phyloP scores from a whole-genome alignment of 2,888 invertebrate genomes.

The Lampropteryx suffumata region DNA sequence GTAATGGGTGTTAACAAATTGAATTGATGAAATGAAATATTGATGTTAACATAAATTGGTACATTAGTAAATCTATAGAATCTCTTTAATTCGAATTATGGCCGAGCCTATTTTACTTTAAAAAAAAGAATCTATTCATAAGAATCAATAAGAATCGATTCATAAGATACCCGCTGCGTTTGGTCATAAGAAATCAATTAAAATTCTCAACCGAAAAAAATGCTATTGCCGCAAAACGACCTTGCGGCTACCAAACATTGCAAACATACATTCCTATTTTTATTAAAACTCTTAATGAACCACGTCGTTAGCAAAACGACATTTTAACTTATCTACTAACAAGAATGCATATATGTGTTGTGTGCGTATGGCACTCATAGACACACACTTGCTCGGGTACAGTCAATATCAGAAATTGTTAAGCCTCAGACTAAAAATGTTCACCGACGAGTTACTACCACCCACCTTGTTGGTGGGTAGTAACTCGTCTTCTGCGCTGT shows the following conservation, averaged over 20 bases:
- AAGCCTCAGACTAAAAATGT: no score
- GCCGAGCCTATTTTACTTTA: no score
- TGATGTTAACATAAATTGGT: no score
- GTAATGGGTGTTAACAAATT: no score
- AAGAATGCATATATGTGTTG: background rate
- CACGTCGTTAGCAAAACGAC: slow-evolving; percentile 35
- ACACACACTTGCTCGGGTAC: background rate
- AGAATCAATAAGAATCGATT: no score
- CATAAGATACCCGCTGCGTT: background rate
- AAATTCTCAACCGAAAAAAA: slow-evolving; percentile 18
- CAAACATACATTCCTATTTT: slow-evolving; percentile 23
- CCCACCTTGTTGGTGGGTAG: no score
- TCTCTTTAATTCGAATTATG: no score
- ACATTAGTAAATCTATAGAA: no score
- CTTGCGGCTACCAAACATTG: slow-evolving; percentile 19
- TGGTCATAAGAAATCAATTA: slow-evolving; percentile 24
- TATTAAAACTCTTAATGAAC: slow-evolving; percentile 21
- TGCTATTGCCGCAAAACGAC: slow-evolving; percentile 13
- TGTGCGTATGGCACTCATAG: slow-evolving; percentile 1
- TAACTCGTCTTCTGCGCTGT: no score
- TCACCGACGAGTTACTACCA: no score
- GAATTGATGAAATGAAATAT: no score
- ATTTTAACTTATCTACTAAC: slow-evolving; percentile 33
- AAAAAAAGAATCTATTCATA: no score
- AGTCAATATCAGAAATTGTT: background rate